These are phyloP conservation scores for Malaclemys terrapin DNA, from an alignment of 2,113 vertebrate genomes.

Conservation along the genomic window DNA sequence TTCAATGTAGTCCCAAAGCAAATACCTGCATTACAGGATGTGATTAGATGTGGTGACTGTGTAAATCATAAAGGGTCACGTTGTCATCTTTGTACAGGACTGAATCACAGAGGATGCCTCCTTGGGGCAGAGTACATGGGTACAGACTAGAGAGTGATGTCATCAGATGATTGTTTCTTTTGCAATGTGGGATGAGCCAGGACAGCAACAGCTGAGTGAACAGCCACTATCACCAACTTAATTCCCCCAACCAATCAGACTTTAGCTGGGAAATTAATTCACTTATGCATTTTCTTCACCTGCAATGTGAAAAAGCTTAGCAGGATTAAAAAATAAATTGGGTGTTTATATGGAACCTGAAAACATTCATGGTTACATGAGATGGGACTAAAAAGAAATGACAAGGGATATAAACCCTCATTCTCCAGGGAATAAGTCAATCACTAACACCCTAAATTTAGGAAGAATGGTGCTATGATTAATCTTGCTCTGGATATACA, in stretches of 20 bases:
- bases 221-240: not conserved
- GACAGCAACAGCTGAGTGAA: not conserved
- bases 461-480: not conserved
- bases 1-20: not conserved
- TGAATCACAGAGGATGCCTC: not conserved
- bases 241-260: not conserved
- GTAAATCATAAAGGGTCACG: not conserved
- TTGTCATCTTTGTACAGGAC: not conserved
- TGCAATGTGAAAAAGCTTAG: not conserved
- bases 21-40: not conserved
- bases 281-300: not conserved
- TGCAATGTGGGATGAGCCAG: not conserved
- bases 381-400: not conserved
- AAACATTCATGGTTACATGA: not conserved
- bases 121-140: not conserved
- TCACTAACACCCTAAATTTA: not conserved
- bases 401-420: not conserved
- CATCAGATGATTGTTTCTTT: not conserved
- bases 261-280: not conserved
- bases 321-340: not conserved
- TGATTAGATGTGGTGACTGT: not conserved
- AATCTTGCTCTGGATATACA: not conserved
- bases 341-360: not conserved
- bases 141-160: not conserved
- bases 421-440: slow-evolving; percentile 22